Conservation (phyloP, 2,113 vertebrate genomes). For the Carettochelys insculpta region DNA sequence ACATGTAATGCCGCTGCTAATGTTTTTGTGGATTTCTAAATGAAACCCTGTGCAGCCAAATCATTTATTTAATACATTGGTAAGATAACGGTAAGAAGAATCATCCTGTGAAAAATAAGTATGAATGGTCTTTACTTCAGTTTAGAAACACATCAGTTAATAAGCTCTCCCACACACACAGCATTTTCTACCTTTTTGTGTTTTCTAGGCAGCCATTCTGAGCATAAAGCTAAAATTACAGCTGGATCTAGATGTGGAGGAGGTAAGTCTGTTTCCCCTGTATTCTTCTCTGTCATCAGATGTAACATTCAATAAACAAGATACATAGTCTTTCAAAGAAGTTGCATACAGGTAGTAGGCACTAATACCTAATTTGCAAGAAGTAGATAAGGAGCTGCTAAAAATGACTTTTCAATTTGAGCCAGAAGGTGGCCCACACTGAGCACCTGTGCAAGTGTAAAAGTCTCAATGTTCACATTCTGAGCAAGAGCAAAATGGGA, state of each 20-base stretch:
- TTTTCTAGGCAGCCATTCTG: conserved; percentile 79
- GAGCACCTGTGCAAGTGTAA: background rate
- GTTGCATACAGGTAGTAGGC: background rate
- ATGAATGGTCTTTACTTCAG: background rate
- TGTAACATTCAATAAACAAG: conserved; percentile 15
- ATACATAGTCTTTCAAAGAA: background rate
- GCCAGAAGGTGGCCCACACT: background rate
- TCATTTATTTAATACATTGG: background rate
- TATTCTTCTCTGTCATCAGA: background rate
- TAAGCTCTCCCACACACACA: background rate
- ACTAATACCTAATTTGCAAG: background rate
- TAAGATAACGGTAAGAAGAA: background rate
- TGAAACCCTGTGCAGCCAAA: background rate
- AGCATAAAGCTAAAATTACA: conserved; percentile 83
- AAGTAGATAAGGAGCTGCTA: background rate
- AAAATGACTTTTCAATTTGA: background rate
- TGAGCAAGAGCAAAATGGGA: background rate
- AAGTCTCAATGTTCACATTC: background rate
- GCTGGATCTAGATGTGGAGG: conserved; percentile 81
- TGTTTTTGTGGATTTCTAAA: background rate
- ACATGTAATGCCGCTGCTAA: background rate
- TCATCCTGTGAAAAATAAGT: background rate
- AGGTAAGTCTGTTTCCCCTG: conserved; percentile 78
- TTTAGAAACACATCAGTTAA: background rate
- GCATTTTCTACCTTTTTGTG: background rate